Evolutionary conservation across 2,113 vertebrate genomes (phyloP), one percentile per base, ranked within the genome.

Genomic region (Nothoprocta pentlandii): DNA sequence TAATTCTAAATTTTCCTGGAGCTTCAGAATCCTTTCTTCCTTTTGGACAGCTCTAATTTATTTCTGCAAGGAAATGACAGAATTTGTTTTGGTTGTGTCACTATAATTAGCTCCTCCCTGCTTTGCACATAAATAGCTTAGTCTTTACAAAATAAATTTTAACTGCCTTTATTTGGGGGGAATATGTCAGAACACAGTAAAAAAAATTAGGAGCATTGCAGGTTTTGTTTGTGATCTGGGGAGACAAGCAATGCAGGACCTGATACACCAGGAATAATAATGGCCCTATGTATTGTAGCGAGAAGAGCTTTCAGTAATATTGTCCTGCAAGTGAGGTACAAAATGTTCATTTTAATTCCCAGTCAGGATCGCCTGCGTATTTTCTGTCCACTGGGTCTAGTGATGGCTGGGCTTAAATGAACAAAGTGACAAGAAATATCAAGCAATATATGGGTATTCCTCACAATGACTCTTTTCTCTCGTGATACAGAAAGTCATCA

Each of bases 61-160:
- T 78, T 87, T 68, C 32, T 11, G 6, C 30, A 36, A 87, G 44
- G 42, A 93, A 85, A 67, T 83, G 10, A 64, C 34, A 70, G 58
- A 44, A 91, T 91, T 88, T 74, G 51, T 61, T 94, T 87, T 95
- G n/a, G 68, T 51, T 36, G 16, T 75, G 70, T 85, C 19, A 32
- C 34, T 81, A 94, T 87, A 91, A 85, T 94, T 85, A 87, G 36
- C 36, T 32, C 91, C 34, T 96, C 36, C 78, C 61, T 80, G 39
- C 67, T 47, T 49, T 66, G n/a, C n/a, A 42, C 22, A 67, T 91
- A 85, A 92, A 94, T 85, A 85, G 92, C 95, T 80, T 82, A 93
- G 12, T 74, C 36, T 80, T 73, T 74, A 54, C 59, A 80, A 95
- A 87, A 74, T 21, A 90, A 23, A 63, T 28, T 75, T 89, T 36